These are phyloP conservation scores for Megalopta genalis DNA, from an alignment of 1,140 invertebrate genomes.

Conservation along the genomic window DNA sequence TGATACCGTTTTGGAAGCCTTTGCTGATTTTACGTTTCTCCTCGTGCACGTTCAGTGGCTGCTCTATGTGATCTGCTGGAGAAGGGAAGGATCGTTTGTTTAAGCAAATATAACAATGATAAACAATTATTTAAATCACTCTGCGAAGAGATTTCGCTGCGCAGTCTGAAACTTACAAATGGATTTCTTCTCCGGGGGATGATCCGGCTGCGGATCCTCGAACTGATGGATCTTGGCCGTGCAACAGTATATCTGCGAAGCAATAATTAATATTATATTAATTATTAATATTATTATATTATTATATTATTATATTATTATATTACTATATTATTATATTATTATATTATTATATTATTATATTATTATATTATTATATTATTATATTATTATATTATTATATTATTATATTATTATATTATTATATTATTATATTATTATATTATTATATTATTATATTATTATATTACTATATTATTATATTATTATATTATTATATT, in stretches of 20 bases:
- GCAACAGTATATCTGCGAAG: slow-evolving; percentile 72
- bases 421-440: too few relatives aligned
- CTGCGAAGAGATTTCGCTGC: not conserved
- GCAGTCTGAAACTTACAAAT: slow-evolving; percentile 67
- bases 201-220: slow-evolving; percentile 73
- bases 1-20: slow-evolving; percentile 75
- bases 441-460: too few relatives aligned
- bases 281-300: too few relatives aligned
- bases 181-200: slow-evolving; percentile 74
- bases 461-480: too few relatives aligned
- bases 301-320: too few relatives aligned
- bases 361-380: too few relatives aligned
- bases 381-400: too few relatives aligned
- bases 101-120: not conserved
- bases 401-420: too few relatives aligned
- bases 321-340: too few relatives aligned
- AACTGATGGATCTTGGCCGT: slow-evolving; percentile 74
- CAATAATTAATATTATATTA: not conserved
- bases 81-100: not conserved
- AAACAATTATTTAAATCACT: too few relatives aligned
- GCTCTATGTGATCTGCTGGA: slow-evolving; percentile 75
- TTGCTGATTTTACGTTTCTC: slow-evolving; percentile 76
- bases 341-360: too few relatives aligned
- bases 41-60: slow-evolving; percentile 74
- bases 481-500: too few relatives aligned